phyloP scores from a whole-genome alignment of 2,888 invertebrate genomes.

The Ornithoptera priamus region DNA sequence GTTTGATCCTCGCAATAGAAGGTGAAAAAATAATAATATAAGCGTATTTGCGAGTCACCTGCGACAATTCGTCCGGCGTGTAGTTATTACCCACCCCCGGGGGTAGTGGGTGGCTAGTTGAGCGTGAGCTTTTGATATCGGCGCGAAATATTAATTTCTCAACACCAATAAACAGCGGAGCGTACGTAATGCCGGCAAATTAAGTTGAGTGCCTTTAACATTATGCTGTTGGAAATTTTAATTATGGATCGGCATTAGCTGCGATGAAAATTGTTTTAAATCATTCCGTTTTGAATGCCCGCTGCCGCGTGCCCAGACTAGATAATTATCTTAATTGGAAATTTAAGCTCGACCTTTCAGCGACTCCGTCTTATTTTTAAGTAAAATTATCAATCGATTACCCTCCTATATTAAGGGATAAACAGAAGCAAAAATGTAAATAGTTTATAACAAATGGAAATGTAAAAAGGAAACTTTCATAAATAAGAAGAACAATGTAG shows the following conservation, averaged over 20 bases:
- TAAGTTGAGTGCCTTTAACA: slow-evolving; percentile 74
- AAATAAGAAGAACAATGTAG: no score
- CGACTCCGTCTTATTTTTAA: slow-evolving; percentile 22
- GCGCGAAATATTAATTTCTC: slow-evolving; percentile 79
- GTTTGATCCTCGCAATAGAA: slow-evolving; percentile 67
- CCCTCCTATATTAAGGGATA: background rate
- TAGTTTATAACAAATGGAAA: no score
- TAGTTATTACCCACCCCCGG: slow-evolving; percentile 66
- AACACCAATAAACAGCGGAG: slow-evolving; percentile 70
- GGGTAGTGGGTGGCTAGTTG: slow-evolving; percentile 66
- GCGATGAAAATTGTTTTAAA: slow-evolving; percentile 46
- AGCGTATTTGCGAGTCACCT: slow-evolving; percentile 73
- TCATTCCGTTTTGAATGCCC: slow-evolving; percentile 42
- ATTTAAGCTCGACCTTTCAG: slow-evolving; percentile 28
- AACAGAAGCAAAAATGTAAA: no score
- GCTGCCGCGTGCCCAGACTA: slow-evolving; percentile 30
- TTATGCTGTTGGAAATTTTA: slow-evolving; percentile 69
- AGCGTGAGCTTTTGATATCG: slow-evolving; percentile 78
- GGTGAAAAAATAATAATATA: slow-evolving; percentile 73
- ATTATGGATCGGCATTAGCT: slow-evolving; percentile 61
- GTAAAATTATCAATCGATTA: slow-evolving; percentile 22
- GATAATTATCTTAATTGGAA: slow-evolving; percentile 33
- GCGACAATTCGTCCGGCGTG: slow-evolving; percentile 66
- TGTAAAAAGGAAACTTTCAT: no score
- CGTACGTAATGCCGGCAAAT: slow-evolving; percentile 75